Base-by-base conservation (phyloP, 2,113 vertebrate genomes). In the Corythornis vintsioides region DNA sequence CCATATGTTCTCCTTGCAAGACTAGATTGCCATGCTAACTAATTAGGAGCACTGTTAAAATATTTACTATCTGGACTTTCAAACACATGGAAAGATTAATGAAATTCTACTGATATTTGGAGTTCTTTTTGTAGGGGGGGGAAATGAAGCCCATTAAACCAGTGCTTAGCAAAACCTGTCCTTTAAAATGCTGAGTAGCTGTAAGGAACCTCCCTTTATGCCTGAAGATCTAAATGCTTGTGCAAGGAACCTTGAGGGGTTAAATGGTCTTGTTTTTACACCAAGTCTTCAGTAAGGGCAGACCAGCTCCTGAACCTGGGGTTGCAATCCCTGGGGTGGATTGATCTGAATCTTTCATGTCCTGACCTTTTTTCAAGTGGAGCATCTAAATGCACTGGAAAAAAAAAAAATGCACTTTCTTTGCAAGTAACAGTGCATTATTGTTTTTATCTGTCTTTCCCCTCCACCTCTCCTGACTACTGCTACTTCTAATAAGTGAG, bases 11-110 rank as follows among this genome's bases (percentile, higher is more conserved):
- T 74, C n/a, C 43, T 92, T 87, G 85, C 40, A 91, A 89, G 56
- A 91, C 26, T 83, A 93, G 63, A 84, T 85, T 60, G 66, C 50
- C 72, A 53, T 75, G 60, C 67, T 94, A 87, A 74, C 59, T 91
- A 88, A 92, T 95, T 95, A 94, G 63, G 81, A 88, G n/a, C 35
- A 71, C n/a, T 72, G 24, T 63, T 93, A 67, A 90, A 95, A 96
- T 95, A 94, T 90, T 96, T 94, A 89, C 92, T 69, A 13, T 84
- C 25, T 86, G 45, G 81, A 90, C 40, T 72, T 90, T 82, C 53
- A 92, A 92, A 89, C 45, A 89, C 50, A 79, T 65, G 28, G 86
- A 77, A 76, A 69, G 15, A 93, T 90, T 81, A 92, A 85, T 65
- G 42, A 85, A 63, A 78, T 69, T 65, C 48, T 59, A 38, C 56